Percentiles rank a stretch among this genome's conserved stretches.
Evolutionary conservation across 2,888 invertebrate genomes (phyloP).

Genomic region (Drepanosiphum platanoidis): DNA sequence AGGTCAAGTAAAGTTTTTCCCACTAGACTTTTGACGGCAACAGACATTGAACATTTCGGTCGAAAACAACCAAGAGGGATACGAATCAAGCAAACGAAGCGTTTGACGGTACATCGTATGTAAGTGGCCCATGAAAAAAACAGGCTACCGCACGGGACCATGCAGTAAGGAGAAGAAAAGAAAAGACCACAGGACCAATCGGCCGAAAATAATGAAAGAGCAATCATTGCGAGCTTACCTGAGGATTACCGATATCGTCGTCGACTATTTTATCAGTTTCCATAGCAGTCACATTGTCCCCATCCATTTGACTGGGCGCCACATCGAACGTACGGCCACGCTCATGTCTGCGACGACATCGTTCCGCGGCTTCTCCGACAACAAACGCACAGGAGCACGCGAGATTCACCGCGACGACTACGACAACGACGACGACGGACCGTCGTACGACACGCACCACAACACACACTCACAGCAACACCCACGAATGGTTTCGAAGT

Average conservation of each 20-base stretch:
- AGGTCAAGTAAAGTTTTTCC: too few species aligned
- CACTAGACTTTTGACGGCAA: too few species aligned
- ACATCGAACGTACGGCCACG: conserved; percentile 32
- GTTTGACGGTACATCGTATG: too few species aligned
- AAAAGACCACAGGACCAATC: too few species aligned
- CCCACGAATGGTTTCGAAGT: conserved; percentile 39
- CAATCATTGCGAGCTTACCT: conserved; percentile 72
- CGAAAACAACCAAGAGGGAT: too few species aligned
- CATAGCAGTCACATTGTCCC: conserved; percentile 75
- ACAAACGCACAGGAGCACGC: neutral
- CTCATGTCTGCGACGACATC: conserved; percentile 46
- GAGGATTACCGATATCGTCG: conserved; percentile 78
- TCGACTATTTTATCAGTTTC: conserved; percentile 91
- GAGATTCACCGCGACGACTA: neutral
- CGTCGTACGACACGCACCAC: neutral
- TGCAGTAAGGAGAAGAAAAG: too few species aligned
- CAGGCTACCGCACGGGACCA: too few species aligned
- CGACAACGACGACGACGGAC: too few species aligned
- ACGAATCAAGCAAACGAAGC: too few species aligned
- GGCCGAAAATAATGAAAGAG: too few species aligned
- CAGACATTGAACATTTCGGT: too few species aligned
- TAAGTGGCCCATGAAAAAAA: too few species aligned
- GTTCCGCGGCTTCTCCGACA: neutral
- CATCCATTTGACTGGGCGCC: conserved; percentile 60
- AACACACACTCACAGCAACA: conserved; percentile 49